Percentiles rank a stretch among this genome's conserved stretches.
Conservation (phyloP, 1,140 invertebrate species). For the Oryctes rhinoceros region DNA sequence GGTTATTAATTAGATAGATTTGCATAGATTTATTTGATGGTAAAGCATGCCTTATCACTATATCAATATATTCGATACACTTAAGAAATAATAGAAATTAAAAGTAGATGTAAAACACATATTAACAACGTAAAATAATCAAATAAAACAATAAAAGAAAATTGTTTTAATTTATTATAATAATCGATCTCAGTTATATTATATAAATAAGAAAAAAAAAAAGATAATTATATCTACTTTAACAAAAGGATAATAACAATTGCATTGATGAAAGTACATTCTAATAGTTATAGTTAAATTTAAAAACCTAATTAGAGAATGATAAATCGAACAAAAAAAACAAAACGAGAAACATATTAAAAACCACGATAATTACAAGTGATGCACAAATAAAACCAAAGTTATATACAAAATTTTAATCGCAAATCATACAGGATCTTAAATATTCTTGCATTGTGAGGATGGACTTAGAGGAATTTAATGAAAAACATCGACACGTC, state of each 20-base stretch:
- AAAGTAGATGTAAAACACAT: conserved; percentile 35
- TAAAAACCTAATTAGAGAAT: conserved; percentile 43
- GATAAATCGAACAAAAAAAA: conserved; percentile 41
- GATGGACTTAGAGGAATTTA: conserved; percentile 46
- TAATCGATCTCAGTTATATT: conserved; percentile 44
- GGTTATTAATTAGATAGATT: conserved; percentile 27
- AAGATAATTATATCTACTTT: conserved; percentile 45
- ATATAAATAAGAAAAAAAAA: conserved; percentile 42
- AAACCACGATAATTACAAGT: conserved; percentile 24
- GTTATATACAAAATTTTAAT: conserved; percentile 50
- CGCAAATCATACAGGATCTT: conserved; percentile 46
- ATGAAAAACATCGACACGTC: conserved; percentile 14
- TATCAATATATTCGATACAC: conserved; percentile 32
- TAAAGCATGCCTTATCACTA: conserved; percentile 41
- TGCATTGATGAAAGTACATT: conserved; percentile 48
- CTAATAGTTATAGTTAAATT: neutral
- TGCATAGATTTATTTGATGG: conserved; percentile 34
- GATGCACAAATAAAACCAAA: conserved; percentile 46
- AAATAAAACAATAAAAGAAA: conserved; percentile 49
- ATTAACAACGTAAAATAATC: neutral
- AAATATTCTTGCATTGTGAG: conserved; percentile 39
- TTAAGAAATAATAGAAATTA: conserved; percentile 30
- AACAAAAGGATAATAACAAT: conserved; percentile 45
- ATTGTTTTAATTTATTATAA: conserved; percentile 27
- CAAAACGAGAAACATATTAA: conserved; percentile 25